Evolutionary conservation across 2,888 invertebrate genomes (phyloP), one percentile per base, ranked within the genome.

Genomic region (Pachydiplax longipennis): DNA sequence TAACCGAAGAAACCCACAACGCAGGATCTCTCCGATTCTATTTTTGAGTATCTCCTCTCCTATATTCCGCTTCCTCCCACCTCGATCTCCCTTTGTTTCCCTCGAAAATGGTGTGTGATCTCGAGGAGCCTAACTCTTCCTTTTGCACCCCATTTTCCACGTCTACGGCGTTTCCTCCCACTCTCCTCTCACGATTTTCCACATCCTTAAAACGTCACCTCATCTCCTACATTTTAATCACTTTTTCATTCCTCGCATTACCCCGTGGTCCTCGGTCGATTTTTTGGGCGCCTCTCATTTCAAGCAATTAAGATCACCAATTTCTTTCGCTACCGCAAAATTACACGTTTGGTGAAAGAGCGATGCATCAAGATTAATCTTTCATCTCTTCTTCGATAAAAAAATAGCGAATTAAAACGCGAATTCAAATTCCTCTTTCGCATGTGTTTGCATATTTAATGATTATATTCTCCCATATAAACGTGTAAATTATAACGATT

Each of bases 1-100:
- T 87, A 87, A 87, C 87, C 87, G 37, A 87, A 87, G 87, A 87
- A 61, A 87, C 58, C 87, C 61, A 35, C 87, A 35, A 18, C 87
- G 58, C 87, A 87, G 31, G 15, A 18, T 53, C 18, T 31, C 53
- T 58, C 87, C 87, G n/a, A 37, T 87, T 61, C 87, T 87, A 87
- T 87, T 87, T 87, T 87, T 61, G 37, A 40, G 18, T 4, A 18
- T 87, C 87, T 37, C 61, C 87, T 12, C 0, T n/a, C 12, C n/a
- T 53, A 6, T 22, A 22, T 22, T 58, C 83, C 22, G 5, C 35
- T 48, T 35, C 31, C 35, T 48, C 58, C 31, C 53, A 15, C 12
- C 25, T 35, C 35, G 22, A 25, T 58, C 58, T 61, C 61, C n/a
- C 18, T 87, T 87, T 65, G 61, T 87, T 87, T 87, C 61, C 87